phyloP scores from a whole-genome alignment of 2,113 vertebrate genomes.

The Chionodraco myersi region DNA sequence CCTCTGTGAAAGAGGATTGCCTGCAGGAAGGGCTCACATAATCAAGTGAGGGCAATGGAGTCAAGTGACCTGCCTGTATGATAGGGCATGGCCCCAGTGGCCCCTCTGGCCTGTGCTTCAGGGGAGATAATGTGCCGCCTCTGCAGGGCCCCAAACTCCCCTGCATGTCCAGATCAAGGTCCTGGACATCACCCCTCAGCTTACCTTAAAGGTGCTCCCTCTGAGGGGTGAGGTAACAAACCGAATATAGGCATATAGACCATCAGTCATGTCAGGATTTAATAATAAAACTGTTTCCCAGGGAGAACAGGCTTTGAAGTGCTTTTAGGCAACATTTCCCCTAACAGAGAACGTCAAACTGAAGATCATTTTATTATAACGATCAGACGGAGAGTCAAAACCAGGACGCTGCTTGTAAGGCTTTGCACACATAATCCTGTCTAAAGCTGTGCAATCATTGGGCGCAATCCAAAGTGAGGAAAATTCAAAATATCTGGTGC shows the following conservation, averaged over 20 bases:
- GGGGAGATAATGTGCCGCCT: constrained; percentile 82
- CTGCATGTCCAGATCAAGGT: constrained; percentile 53
- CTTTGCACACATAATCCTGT: constrained; percentile 70
- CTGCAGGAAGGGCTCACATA: constrained; percentile 65
- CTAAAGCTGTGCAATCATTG: constrained; percentile 69
- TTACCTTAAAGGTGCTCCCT: too few relatives aligned
- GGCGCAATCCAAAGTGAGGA: constrained; percentile 61
- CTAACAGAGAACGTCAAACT: constrained; percentile 40
- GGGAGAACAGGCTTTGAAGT: neutral
- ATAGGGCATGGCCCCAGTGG: constrained; percentile 72
- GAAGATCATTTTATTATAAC: constrained; percentile 49
- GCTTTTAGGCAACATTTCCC: constrained; percentile 43
- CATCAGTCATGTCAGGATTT: constrained; percentile 24
- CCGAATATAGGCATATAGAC: constrained; percentile 33
- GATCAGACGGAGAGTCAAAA: constrained; percentile 63
- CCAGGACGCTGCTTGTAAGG: constrained; percentile 59
- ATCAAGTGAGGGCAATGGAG: constrained; percentile 82
- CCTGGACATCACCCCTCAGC: constrained; percentile 8
- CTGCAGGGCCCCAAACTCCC: constrained; percentile 74
- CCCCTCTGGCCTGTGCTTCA: constrained; percentile 65
- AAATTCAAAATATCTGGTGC: constrained; percentile 68
- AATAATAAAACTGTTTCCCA: constrained; percentile 22
- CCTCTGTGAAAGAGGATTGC: constrained; percentile 56
- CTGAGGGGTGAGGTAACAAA: constrained; percentile 35
- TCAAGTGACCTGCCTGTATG: constrained; percentile 81